Evolutionary conservation across 2,888 invertebrate species (phyloP).

Genomic region (Coleophora deauratella): DNA sequence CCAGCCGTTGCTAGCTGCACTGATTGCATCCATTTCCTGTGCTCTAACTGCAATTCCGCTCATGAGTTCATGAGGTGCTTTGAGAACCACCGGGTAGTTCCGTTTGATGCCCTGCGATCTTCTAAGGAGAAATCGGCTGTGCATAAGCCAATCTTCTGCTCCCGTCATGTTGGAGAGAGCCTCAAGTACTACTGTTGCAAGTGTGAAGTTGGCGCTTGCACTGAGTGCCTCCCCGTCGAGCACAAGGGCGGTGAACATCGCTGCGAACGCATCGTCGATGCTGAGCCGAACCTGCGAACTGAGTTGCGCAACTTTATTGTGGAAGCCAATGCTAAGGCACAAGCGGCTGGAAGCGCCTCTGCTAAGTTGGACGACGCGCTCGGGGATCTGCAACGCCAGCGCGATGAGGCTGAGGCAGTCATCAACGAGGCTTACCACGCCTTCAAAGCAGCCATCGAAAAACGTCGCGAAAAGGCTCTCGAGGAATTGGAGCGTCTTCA

Average conservation of each 20-base stretch:
- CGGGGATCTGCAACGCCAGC: slow-evolving; percentile 89
- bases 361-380: slow-evolving; percentile 84
- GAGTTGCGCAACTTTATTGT: slow-evolving; percentile 83
- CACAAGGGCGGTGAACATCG: slow-evolving; percentile 90
- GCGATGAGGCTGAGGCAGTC: slow-evolving; percentile 87
- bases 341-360: slow-evolving; percentile 84
- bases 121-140: slow-evolving; percentile 87
- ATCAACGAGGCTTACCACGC: slow-evolving; percentile 87
- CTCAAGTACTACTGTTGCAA: slow-evolving; percentile 91
- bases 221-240: slow-evolving; percentile 87
- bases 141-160: slow-evolving; percentile 92
- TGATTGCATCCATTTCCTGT: slow-evolving; percentile 95
- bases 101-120: slow-evolving; percentile 88
- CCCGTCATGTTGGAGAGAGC: slow-evolving; percentile 85
- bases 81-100: slow-evolving; percentile 93
- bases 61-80: slow-evolving; percentile 98
- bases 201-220: slow-evolving; percentile 90
- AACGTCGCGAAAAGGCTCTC: slow-evolving; percentile 83
- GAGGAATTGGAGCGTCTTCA: slow-evolving; percentile 84
- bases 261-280: slow-evolving; percentile 86
- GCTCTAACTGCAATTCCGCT: slow-evolving; percentile 94
- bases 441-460: slow-evolving; percentile 87
- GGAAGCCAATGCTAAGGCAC: slow-evolving; percentile 84
- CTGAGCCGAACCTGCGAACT: slow-evolving; percentile 84
- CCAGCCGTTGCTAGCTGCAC: slow-evolving; percentile 94